Evolutionary conservation across 2,113 vertebrate species (phyloP), one percentile per base, ranked within the genome.

Genomic region (Gasterosteus nipponicus): DNA sequence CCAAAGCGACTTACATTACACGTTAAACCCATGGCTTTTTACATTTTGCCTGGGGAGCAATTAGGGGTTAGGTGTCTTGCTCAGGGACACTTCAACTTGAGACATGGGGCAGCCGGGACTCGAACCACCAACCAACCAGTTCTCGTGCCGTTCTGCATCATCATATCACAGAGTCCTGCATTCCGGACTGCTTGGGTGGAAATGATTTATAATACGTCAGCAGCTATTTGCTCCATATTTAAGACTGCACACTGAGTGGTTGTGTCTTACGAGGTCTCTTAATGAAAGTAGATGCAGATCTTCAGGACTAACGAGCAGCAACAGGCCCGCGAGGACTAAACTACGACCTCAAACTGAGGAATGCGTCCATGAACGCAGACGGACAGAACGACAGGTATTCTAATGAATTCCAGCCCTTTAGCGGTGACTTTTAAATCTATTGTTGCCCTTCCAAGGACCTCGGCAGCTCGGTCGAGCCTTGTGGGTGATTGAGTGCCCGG

Each of bases 401-500:
- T 46, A 19, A 74, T 66, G n/a, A 77, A 26, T 73, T 65, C 47
- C 15, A 44, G 7, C 64, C 38, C 53, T 61, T n/a, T 44, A 67
- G 56, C 39, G 51, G 66, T 73, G 56, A 44, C 29, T 74, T 75
- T 73, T 2, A 62, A 72, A 31, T 7, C 1, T 58, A 31, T 16
- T 14, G 66, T 59, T 75, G 54, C 33, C 53, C 57, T 57, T 16
- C 19, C 57, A 73, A 74, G 60, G 63, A 73, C 58, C 49, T 33
- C 22, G 73, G 67, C 66, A 26, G 2, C 73, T 78, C 57, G 31
- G 69, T 29, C 12, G 12, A 59, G 60, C 53, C 65, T 58, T 22
- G 51, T 70, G 19, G 57, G 49, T 86, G 71, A 78, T 53, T 61
- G 60, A 70, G 56, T 58, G 58, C 19, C 69, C 59, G 39, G 26